phyloP scores from a whole-genome alignment of 2,797 vertebrate species.

The Tauraco hartlaubi region DNA sequence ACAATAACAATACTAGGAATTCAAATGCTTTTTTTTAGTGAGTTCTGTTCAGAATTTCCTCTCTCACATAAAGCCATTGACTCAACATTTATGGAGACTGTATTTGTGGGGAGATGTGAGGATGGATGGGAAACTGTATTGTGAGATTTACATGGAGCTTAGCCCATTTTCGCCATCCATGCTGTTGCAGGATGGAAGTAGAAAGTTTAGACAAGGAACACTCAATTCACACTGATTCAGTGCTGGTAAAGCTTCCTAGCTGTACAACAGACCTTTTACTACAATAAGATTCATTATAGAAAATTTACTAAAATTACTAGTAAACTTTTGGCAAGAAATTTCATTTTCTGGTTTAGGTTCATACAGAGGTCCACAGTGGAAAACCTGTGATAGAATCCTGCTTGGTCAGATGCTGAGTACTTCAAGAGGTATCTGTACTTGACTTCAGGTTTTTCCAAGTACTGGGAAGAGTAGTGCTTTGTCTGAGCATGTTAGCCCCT shows the following conservation, averaged over 20 bases:
- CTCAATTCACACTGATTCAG: not conserved
- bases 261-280: not conserved
- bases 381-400: not conserved
- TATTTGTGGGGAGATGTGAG: not conserved
- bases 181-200: not conserved
- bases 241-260: not conserved
- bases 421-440: not conserved
- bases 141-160: not conserved
- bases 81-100: not conserved
- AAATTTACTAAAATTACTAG: not conserved
- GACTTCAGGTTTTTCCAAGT: not conserved
- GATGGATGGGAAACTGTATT: not conserved
- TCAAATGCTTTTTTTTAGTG: not conserved
- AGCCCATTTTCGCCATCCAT: not conserved
- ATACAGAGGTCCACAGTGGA: not conserved
- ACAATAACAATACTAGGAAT: not conserved
- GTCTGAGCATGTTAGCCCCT: not conserved
- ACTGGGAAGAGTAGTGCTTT: not conserved
- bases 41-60: not conserved
- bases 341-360: not conserved
- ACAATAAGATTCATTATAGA: not conserved
- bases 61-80: not conserved
- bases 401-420: not conserved
- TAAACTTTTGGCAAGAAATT: not conserved
- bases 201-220: not conserved